These are phyloP conservation scores for Holothuria glaberrima DNA, from an alignment of 35 echinoderm and acorn worm species.

Conservation along the genomic window DNA sequence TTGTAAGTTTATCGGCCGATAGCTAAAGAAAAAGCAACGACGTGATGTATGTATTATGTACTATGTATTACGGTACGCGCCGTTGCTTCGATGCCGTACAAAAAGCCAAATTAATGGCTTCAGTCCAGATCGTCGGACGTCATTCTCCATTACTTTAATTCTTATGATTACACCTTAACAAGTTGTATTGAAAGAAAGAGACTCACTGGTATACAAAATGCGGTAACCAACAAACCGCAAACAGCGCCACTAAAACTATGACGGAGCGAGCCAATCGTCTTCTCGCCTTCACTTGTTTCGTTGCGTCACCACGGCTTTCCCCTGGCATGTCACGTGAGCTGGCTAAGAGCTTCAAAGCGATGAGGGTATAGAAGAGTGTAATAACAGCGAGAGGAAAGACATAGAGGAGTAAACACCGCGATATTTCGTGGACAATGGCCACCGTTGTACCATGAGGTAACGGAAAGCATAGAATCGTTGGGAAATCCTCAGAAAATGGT, in stretches of 20 bases:
- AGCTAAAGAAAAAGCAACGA: too few relatives aligned
- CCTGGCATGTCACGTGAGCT: constrained; percentile 88
- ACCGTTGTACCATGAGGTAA: constrained; percentile 36
- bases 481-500: not conserved
- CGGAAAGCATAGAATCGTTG: constrained; percentile 23
- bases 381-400: constrained; percentile 77
- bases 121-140: too few relatives aligned
- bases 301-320: constrained; percentile 75
- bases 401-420: constrained; percentile 73
- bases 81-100: too few relatives aligned
- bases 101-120: too few relatives aligned
- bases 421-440: constrained; percentile 64
- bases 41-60: too few relatives aligned
- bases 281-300: constrained; percentile 70
- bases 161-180: too few relatives aligned
- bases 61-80: too few relatives aligned
- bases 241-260: constrained; percentile 85
- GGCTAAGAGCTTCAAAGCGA: constrained; percentile 73
- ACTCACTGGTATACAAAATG: constrained; percentile 87
- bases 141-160: too few relatives aligned
- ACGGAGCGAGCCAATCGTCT: constrained; percentile 77
- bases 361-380: constrained; percentile 73
- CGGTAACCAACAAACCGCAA: constrained; percentile 89
- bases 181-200: too few relatives aligned
- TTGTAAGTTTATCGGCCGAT: too few relatives aligned